Percentiles rank a stretch among this genome's conserved stretches.
These are phyloP conservation scores for Metridium senile DNA, from an alignment of 92 coral and sea anemone species.

Conservation along the genomic window DNA sequence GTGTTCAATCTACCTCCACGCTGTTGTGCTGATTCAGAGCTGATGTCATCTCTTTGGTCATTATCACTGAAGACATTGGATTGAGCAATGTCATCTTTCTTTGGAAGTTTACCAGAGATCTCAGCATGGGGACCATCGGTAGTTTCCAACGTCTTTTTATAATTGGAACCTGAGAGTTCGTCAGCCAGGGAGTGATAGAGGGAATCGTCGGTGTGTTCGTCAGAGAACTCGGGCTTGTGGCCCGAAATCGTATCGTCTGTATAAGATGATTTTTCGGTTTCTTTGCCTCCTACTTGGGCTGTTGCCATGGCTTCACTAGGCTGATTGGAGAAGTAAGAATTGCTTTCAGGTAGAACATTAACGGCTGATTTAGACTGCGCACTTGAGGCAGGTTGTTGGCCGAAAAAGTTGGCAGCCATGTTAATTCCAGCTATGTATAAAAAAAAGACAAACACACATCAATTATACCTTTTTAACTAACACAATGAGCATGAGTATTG, in stretches of 20 bases:
- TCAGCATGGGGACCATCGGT: conserved; percentile 43
- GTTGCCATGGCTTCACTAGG: conserved; percentile 16
- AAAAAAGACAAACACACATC: neutral
- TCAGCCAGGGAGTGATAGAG: conserved; percentile 54
- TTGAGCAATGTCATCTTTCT: conserved; percentile 9
- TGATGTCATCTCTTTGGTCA: conserved; percentile 13
- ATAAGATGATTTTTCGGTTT: conserved; percentile 25
- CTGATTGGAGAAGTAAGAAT: conserved; percentile 15
- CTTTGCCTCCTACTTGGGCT: conserved; percentile 30
- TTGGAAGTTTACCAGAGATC: conserved; percentile 73
- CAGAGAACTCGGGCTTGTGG: conserved; percentile 29
- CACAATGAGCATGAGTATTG: too few species aligned
- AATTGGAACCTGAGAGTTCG: conserved; percentile 32
- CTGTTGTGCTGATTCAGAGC: conserved; percentile 14
- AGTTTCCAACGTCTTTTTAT: conserved; percentile 29
- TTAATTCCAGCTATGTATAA: conserved; percentile 10
- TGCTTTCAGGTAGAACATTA: conserved; percentile 25
- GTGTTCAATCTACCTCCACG: conserved; percentile 11
- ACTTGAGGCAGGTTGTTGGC: conserved; percentile 3
- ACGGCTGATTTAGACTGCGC: neutral
- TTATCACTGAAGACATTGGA: conserved; percentile 15
- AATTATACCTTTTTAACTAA: too few species aligned
- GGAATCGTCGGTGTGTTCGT: conserved; percentile 59
- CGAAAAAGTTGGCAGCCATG: conserved; percentile 30
- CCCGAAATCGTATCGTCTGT: conserved; percentile 53